Percentiles rank a stretch among this genome's conserved stretches.
These are phyloP conservation scores for Byasa hedistus DNA, from an alignment of 2,888 invertebrate genomes.

Conservation along the genomic window DNA sequence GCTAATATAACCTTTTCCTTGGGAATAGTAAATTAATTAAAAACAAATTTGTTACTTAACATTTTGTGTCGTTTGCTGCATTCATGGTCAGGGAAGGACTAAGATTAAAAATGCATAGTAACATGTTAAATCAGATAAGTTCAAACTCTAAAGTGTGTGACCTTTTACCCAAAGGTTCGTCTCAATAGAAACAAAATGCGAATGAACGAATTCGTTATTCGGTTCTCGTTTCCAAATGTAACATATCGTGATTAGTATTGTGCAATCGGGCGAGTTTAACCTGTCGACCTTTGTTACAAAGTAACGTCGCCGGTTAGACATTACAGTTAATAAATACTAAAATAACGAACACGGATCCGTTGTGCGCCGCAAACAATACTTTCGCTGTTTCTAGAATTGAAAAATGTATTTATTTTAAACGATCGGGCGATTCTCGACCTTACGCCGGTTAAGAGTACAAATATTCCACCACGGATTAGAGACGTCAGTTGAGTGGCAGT, in stretches of 20 bases:
- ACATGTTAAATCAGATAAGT: too few relatives aligned
- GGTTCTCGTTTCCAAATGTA: neutral
- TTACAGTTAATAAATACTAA: conserved; percentile 32
- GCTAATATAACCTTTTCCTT: too few relatives aligned
- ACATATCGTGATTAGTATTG: conserved; percentile 17
- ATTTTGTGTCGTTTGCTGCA: too few relatives aligned
- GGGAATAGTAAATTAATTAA: too few relatives aligned
- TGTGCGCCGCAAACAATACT: conserved; percentile 44
- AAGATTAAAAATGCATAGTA: too few relatives aligned
- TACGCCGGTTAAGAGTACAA: conserved; percentile 11
- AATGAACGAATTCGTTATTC: too few relatives aligned
- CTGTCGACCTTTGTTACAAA: conserved; percentile 39
- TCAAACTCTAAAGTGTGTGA: too few relatives aligned
- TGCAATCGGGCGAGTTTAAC: conserved; percentile 14
- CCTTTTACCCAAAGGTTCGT: too few relatives aligned
- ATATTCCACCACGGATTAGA: conserved; percentile 36
- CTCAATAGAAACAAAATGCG: too few relatives aligned
- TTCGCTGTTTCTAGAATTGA: conserved; percentile 51
- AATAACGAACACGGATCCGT: conserved; percentile 30
- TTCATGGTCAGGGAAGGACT: too few relatives aligned
- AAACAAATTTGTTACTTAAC: too few relatives aligned
- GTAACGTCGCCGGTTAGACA: conserved; percentile 50
- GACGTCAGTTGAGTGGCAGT: conserved; percentile 57
- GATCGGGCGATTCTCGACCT: conserved; percentile 19
- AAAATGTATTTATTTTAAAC: conserved; percentile 30